Evolutionary conservation across 2,888 invertebrate species (phyloP), one percentile per base, ranked within the genome.

Genomic region (Ormyrus pomaceus): DNA sequence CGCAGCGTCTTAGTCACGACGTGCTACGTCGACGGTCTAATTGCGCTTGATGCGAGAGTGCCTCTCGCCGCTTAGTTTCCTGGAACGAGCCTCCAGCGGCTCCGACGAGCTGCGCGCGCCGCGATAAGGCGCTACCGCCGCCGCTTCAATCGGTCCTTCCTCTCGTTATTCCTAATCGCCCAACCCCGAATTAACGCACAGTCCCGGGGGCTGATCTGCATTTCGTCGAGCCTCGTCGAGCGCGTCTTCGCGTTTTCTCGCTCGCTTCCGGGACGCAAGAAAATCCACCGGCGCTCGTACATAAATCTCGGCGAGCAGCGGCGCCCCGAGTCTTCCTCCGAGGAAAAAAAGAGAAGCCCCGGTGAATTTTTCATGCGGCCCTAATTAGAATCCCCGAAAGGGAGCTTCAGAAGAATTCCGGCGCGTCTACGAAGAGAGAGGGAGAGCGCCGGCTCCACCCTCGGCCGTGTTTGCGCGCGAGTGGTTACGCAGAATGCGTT

Each of bases 401-500:
- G 51, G 19, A 48, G 19, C 19, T 19, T 19, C 19, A 19, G 19
- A 19, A 19, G 19, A 19, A 19, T 19, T 19, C 19, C 19, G 19
- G 19, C 19, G 19, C 19, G 19, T 19, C 19, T 19, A 19, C 19
- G 19, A 1, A 1, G 19, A 19, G 19, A 19, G 19, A 19, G 19
- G 0, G 19, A 19, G 13, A 13, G 0, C 13, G 6, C 50, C 50
- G 50, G n/a, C 51, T 19, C 19, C 19, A 19, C 19, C 19, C 19
- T 19, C 19, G 19, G 19, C 19, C 1, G 19, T 19, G 19, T 19
- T 19, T 19, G 65, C 65, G 3, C 13, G 65, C 64, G 48, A 65
- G 65, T 51, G 65, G 50, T 51, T 51, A 19, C 65, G 65, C 19
- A 65, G 51, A 65, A 48, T 50, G 65, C 65, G 65, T 65, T 51